Percentiles rank a stretch among this genome's conserved stretches.
Conservation (phyloP, 2,113 vertebrate species). For the Benitochromis conjunctus region DNA sequence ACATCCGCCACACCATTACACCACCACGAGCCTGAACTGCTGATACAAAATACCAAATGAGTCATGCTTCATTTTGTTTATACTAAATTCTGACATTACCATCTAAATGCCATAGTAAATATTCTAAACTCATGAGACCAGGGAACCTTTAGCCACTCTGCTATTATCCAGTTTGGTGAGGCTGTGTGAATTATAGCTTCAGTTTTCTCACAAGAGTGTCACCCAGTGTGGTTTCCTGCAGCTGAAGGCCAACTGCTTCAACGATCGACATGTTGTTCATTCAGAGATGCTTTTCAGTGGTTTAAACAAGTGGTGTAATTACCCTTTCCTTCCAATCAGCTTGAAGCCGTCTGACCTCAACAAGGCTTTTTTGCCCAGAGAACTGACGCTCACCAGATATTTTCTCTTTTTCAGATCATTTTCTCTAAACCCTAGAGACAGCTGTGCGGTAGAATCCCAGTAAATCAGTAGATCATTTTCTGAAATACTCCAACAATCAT, state of each 20-base stretch:
- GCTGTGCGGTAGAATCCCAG: background rate
- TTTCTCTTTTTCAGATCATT: background rate
- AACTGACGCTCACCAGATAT: too few species aligned
- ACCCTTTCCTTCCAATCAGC: background rate
- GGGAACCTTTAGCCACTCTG: background rate
- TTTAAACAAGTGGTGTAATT: background rate
- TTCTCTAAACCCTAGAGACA: background rate
- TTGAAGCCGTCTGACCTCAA: background rate
- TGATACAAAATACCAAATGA: background rate
- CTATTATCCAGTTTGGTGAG: background rate
- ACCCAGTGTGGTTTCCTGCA: background rate
- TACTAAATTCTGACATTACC: background rate
- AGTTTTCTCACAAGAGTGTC: background rate
- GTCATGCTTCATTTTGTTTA: background rate
- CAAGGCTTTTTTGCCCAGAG: background rate
- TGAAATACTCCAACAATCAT: background rate
- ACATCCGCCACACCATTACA: background rate
- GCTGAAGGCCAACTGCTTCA: background rate
- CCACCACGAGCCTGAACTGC: background rate
- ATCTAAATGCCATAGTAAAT: background rate
- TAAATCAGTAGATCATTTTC: background rate
- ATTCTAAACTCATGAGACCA: background rate
- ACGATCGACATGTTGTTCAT: background rate
- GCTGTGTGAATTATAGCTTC: background rate
- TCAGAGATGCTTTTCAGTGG: background rate